Evolutionary conservation across 2,888 invertebrate species (phyloP).

Genomic region (Chloromyia formosa): DNA sequence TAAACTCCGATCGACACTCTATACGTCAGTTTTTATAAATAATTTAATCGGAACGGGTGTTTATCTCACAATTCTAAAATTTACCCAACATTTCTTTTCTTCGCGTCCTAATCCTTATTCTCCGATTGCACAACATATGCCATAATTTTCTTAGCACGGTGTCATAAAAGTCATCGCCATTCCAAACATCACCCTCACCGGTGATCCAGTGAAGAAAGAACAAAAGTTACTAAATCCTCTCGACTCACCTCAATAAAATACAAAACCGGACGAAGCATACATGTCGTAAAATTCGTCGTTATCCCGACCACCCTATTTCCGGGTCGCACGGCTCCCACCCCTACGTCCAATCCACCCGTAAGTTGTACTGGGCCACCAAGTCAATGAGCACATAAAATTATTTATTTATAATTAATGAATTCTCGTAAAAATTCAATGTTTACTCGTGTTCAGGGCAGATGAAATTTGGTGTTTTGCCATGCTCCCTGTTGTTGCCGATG

Average conservation of each 20-base stretch:
- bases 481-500: background rate
- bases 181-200: too few species aligned
- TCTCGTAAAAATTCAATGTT: slow-evolving; percentile 44
- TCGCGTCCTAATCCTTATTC: too few species aligned
- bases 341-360: background rate
- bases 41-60: too few species aligned
- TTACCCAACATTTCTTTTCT: too few species aligned
- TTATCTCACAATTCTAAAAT: too few species aligned
- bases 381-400: slow-evolving; percentile 42
- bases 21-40: too few species aligned
- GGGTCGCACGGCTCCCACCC: background rate
- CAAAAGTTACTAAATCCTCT: too few species aligned
- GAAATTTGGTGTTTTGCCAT: slow-evolving; percentile 28
- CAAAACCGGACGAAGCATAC: slow-evolving; percentile 1
- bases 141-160: too few species aligned
- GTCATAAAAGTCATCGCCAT: too few species aligned
- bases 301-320: background rate
- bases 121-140: too few species aligned
- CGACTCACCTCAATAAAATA: background rate
- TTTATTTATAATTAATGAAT: slow-evolving; percentile 46
- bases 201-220: too few species aligned
- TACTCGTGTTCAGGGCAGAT: slow-evolving; percentile 25
- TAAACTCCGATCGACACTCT: too few species aligned
- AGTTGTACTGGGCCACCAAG: background rate
- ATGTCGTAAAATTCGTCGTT: slow-evolving; percentile 2